phyloP scores from a whole-genome alignment of 2,113 vertebrate genomes.

The Tylochromis polylepis region DNA sequence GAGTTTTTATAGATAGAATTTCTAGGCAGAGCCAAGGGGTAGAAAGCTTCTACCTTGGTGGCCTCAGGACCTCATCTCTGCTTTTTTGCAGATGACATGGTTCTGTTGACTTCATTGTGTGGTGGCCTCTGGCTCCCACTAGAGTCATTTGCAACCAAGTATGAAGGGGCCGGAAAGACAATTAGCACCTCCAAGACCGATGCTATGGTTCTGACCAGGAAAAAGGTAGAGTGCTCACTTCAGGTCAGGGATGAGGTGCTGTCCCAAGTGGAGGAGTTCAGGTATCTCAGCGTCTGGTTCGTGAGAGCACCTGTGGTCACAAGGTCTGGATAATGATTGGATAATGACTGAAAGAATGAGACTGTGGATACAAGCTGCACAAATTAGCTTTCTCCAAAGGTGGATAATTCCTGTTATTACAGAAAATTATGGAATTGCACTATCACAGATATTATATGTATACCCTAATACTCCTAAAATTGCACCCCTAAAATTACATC shows the following conservation, averaged over 20 bases:
- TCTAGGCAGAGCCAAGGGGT: not conserved
- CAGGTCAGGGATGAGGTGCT: not conserved
- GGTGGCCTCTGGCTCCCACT: not conserved
- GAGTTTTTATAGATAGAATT: not conserved
- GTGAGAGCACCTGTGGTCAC: not conserved
- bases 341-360: not conserved
- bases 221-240: not conserved
- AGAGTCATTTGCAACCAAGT: not conserved
- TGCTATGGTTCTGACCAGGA: not conserved
- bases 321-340: not conserved
- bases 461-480: not conserved
- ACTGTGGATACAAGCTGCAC: not conserved
- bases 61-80: not conserved
- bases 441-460: not conserved
- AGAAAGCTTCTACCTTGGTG: not conserved
- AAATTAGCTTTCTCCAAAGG: not conserved
- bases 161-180: accelerated
- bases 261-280: no score
- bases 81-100: not conserved
- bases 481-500: not conserved
- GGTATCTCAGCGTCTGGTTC: not conserved
- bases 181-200: not conserved
- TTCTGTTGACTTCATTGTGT: not conserved
- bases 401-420: not conserved
- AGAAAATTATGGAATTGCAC: not conserved